Evolutionary conservation across 2,888 invertebrate genomes (phyloP), one percentile per base, ranked within the genome.

Genomic region (Nomada fabriciana): DNA sequence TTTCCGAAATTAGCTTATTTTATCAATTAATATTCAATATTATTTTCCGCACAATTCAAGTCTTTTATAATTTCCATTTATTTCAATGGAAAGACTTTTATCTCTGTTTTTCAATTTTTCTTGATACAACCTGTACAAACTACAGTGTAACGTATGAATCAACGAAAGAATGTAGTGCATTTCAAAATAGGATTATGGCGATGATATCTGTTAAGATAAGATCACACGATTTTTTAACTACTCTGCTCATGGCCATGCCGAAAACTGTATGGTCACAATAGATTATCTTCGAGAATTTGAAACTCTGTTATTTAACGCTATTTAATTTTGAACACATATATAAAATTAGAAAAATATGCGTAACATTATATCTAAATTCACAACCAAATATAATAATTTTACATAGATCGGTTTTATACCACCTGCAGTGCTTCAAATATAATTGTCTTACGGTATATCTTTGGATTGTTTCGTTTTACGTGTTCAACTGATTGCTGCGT

Each of bases 121-220:
- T 61, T 71, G 59, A 70, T 29, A 50, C 36, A 36, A 11, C 18
- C 11, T 20, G 36, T 52, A 60, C 60, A 61, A 71, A 70, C 60
- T 50, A 60, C 25, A 59, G n/a, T n/a, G 18, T 18, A 13, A 2
- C n/a, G 15, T 23, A 36, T 71, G 60, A 60, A 61, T 60, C 15
- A 70, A 52, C 36, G 50, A 2, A 18, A 70, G 29, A 50, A 59
- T 47, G 29, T 20, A 2, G 25, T 3, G 20, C 43, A 59, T 59
- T 50, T 70, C 36, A 11, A 2, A 29, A 60, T 70, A 59, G 15
- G 20, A 36, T 47, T 47, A 4, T 43, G 47, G 3, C 1, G 20
- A 10, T 1, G n/a, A 70, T 50, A 50, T 60, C 15, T 71, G 15
- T 1, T 20, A 61, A 52, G 1, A 9, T 2, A 36, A 5, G 9